Evolutionary conservation across 2,113 vertebrate genomes (phyloP).

Genomic region (Heloderma charlesbogerti): DNA sequence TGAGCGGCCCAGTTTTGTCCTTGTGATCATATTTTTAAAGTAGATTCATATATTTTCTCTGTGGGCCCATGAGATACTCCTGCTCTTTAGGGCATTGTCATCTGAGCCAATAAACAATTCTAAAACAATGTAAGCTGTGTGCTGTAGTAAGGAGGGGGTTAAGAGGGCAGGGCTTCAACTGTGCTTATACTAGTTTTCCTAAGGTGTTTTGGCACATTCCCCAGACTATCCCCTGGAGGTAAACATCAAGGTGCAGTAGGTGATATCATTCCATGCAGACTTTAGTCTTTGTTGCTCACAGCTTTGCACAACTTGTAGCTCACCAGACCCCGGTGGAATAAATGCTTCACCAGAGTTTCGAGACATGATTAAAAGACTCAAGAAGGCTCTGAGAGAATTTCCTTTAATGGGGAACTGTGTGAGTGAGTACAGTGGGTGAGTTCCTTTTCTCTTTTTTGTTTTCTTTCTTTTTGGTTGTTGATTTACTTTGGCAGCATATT

Average conservation of each 20-base stretch:
- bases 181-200: conserved; percentile 36
- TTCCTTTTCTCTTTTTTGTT: conserved; percentile 58
- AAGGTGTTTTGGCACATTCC: conserved; percentile 72
- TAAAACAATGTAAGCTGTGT: conserved; percentile 19
- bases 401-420: conserved; percentile 93
- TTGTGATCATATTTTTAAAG: conserved; percentile 15
- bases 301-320: conserved; percentile 71
- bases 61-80: background rate
- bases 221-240: conserved; percentile 70
- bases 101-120: conserved; percentile 38
- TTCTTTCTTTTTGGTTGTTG: conserved; percentile 59
- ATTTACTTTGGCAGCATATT: conserved; percentile 59
- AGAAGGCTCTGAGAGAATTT: conserved; percentile 76
- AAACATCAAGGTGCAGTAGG: conserved; percentile 82
- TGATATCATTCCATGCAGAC: conserved; percentile 69
- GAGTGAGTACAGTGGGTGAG: conserved; percentile 93
- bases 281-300: conserved; percentile 67
- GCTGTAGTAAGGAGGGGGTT: conserved; percentile 63
- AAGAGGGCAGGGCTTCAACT: conserved; percentile 65
- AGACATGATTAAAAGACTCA: conserved; percentile 81
- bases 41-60: conserved; percentile 2
- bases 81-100: background rate
- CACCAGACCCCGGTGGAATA: conserved; percentile 70
- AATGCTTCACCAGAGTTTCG: conserved; percentile 74
- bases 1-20: background rate